Evolutionary conservation across 2,888 invertebrate species (phyloP), one percentile per base, ranked within the genome.

Genomic region (Beris morrisii): DNA sequence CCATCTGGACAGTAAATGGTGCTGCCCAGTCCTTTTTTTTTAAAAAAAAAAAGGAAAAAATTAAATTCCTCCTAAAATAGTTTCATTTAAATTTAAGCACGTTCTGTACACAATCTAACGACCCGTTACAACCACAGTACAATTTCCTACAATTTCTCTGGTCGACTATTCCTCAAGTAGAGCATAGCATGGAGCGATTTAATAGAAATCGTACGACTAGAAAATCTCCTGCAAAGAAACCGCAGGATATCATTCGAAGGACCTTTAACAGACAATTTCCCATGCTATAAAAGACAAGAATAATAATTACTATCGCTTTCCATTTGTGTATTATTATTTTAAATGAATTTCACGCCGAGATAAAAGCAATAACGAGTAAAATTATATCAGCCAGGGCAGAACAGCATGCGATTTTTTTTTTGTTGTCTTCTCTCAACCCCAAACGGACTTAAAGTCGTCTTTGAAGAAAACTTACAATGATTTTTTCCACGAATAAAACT

Each of bases 341-440:
- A 59, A 59, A 59, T 59, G 46, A 46, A 46, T 28, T 45, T 59
- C 58, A 46, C n/a, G 58, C 58, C 48, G 58, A 30, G 58, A 46
- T 22, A 15, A 59, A 48, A 59, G 58, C 58, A 48, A 43, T 48
- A 59, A 48, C 45, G 31, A 38, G 9, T 38, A 9, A 38, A 9
- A 38, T 22, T 22, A 22, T 22, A 22, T 12, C 54, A 32, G 44
- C 57, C 13, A 45, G 48, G 13, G 46, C 31, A 30, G 31, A 46
- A 59, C 58, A 46, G 58, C 48, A 46, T 46, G 58, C 13, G 58
- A 48, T 54, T 52, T 12, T 54, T 31, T 54, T 28, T 1, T 30
- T 38, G 9, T 38, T 38, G 38, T 22, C 3, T 22, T 22, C 22
- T 22, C 1, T 22, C 13, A 11, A 22, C 52, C 30, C 28, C 52